Evolutionary conservation across 1,140 invertebrate species (phyloP), one percentile per base, ranked within the genome.

Genomic region (Luehdorfia chinensis): DNA sequence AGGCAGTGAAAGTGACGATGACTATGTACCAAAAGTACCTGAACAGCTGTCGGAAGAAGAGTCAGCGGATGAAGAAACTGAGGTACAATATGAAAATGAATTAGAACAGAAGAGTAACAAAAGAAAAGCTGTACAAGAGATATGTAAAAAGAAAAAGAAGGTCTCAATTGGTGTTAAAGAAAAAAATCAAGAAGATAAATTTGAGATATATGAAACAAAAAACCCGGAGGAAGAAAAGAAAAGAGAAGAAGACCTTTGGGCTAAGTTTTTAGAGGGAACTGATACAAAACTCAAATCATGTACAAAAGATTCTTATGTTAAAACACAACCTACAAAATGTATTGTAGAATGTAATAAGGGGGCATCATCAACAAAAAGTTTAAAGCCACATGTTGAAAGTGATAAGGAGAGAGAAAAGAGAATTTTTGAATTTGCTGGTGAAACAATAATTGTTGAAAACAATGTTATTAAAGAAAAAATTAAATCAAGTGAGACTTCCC

Each of bases 191-290:
- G 28, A 34, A 55, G 50, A 49, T 19, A 21, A 23, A 39, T n/a
- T n/a, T n/a, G n/a, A n/a, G n/a, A n/a, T n/a, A n/a, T n/a, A n/a
- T n/a, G n/a, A n/a, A n/a, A n/a, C n/a, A n/a, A 2, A 19, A 1
- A 87, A 90, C 31, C 81, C 87, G 36, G 90, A 90, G 63, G 88
- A 90, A 33, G 89, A 93, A 55, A 93, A 93, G 60, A 90, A 92
- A 54, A 87, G 87, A 62, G 90, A 91, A 45, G 92, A 94, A 67
- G 90, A 90, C 53, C 70, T 94, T 1, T 94, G 93, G 93, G 91
- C 92, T 4, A 90, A 91, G 73, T 94, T 94, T 66, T 88, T 93
- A 66, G 91, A 90, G 66, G 92, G 93, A 66, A 92, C 92, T 45
- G 90, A 90, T 71, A 87, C 88, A 52, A 86, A 87, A 70, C 69